Conservation (phyloP, 2,797 vertebrate genomes). For the Sebastes ruberrimus region DNA sequence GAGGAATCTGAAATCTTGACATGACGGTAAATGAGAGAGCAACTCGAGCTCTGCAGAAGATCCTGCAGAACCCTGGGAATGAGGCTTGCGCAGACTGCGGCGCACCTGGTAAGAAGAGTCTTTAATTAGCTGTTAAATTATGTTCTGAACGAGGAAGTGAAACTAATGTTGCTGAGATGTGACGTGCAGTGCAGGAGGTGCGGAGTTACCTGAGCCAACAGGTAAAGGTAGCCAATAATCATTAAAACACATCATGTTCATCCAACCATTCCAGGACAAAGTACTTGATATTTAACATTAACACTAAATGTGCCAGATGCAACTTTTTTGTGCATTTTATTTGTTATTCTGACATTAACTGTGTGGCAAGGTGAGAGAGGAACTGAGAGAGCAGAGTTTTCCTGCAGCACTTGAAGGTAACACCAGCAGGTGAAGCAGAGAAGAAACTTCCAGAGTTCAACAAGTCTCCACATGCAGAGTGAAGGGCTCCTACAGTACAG, state of each 20-base stretch:
- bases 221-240: not conserved
- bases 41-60: slow-evolving; percentile 67
- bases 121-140: not conserved
- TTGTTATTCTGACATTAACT: not conserved
- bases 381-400: not conserved
- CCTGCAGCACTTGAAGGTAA: not conserved
- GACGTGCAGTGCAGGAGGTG: not conserved
- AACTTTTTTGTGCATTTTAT: not conserved
- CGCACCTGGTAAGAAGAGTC: slow-evolving; percentile 69
- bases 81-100: slow-evolving; percentile 82
- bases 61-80: slow-evolving; percentile 77
- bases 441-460: not conserved
- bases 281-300: too few species aligned
- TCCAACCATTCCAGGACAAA: not conserved
- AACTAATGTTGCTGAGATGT: not conserved
- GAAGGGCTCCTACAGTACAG: not conserved
- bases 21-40: slow-evolving; percentile 78
- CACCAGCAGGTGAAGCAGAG: not conserved
- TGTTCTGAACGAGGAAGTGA: not conserved
- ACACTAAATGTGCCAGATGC: too few species aligned
- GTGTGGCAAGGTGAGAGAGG: not conserved
- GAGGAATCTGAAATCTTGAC: not conserved
- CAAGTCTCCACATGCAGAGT: not conserved
- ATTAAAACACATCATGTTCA: not conserved
- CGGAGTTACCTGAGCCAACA: not conserved